phyloP scores from a whole-genome alignment of 2,888 invertebrate species.

The Chymomyza caudatula region DNA sequence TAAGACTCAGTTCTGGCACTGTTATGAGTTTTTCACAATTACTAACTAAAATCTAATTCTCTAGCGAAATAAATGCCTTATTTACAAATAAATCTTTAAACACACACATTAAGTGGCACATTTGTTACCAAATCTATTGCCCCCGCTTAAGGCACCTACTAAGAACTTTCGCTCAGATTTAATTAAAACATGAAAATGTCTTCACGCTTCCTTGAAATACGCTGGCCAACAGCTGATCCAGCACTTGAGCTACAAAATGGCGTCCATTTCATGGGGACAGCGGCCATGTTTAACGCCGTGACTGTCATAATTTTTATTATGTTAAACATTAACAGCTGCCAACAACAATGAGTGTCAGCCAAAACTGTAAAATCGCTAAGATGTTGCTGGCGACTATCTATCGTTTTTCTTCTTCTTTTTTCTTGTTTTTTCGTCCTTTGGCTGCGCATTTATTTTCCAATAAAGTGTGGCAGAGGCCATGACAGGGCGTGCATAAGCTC shows the following conservation, averaged over 20 bases:
- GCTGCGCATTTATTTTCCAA: constrained; percentile 64
- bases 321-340: constrained; percentile 42
- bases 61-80: constrained; percentile 3
- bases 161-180: constrained; percentile 38
- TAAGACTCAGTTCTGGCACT: too few species aligned
- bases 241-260: constrained; percentile 37
- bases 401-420: constrained; percentile 47
- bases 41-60: neutral
- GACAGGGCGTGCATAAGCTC: constrained; percentile 11
- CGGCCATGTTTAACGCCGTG: constrained; percentile 63
- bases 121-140: constrained; percentile 30
- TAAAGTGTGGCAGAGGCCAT: constrained; percentile 45
- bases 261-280: constrained; percentile 30
- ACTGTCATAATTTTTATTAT: constrained; percentile 67
- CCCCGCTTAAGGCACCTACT: neutral
- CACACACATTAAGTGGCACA: constrained; percentile 42
- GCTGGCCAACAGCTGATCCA: neutral
- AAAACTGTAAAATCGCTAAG: constrained; percentile 66
- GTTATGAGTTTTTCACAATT: too few species aligned
- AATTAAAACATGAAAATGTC: constrained; percentile 45
- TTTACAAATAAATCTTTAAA: constrained; percentile 28
- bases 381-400: constrained; percentile 50
- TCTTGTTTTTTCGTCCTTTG: neutral
- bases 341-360: neutral
- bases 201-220: constrained; percentile 20